Evolutionary conservation across 2,113 vertebrate genomes (phyloP).

Genomic region (Propithecus coquereli): DNA sequence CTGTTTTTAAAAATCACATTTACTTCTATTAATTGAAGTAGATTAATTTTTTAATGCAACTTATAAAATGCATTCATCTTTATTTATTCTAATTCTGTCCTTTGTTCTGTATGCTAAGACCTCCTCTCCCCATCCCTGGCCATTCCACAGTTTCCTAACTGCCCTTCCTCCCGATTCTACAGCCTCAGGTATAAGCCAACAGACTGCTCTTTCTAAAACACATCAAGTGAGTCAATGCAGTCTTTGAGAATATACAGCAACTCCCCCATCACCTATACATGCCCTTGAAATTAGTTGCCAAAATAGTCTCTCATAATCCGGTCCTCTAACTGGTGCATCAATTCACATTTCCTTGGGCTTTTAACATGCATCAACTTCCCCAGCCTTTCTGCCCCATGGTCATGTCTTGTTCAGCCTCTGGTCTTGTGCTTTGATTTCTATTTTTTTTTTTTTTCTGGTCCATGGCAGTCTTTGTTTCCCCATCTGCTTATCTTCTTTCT

Average conservation of each 20-base stretch:
- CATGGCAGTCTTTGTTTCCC: neutral
- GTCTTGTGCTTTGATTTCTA: neutral
- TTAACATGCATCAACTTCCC: rapidly evolving
- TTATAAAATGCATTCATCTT: neutral
- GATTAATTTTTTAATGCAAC: neutral
- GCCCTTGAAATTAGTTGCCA: neutral
- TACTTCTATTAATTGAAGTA: neutral
- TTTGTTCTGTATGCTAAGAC: neutral
- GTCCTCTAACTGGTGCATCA: neutral
- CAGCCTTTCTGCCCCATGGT: neutral
- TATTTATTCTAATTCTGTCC: neutral
- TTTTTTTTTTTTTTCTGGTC: neutral
- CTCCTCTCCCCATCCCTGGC: neutral
- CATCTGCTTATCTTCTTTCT: neutral
- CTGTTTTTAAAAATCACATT: neutral
- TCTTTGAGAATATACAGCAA: neutral
- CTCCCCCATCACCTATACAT: neutral
- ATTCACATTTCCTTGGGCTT: neutral
- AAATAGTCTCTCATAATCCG: neutral
- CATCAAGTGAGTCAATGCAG: too few species aligned
- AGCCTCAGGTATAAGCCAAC: neutral
- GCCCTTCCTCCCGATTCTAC: neutral
- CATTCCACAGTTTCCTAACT: neutral
- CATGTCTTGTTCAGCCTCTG: neutral
- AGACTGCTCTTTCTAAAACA: neutral